Evolutionary conservation across 2,797 vertebrate species (phyloP), one percentile per base, ranked within the genome.

Genomic region (Takifugu ocellatus): DNA sequence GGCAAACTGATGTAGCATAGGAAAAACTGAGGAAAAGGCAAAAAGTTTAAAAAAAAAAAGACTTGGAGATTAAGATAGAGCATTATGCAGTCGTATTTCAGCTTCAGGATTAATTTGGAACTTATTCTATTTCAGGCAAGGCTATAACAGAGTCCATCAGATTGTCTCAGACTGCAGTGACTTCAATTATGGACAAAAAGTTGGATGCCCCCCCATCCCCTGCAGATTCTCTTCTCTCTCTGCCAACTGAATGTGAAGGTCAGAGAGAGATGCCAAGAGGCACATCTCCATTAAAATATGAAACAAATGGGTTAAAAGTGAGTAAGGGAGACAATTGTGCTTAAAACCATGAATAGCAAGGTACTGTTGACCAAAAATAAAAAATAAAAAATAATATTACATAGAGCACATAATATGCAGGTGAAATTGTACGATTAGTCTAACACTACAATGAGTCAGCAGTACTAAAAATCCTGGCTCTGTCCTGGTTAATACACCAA

Each of bases 391-490:
- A 2, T 1, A 39, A 39, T 11, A 12, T 39, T 12, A 39, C 36
- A 14, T 14, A 29, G 27, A 29, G 27, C 27, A 39, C 36, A 39
- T 12, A 10, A 33, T 10, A 9, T 33, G 36, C 36, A 39, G 21
- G 21, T 21, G 21, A 21, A 21, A 21, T 21, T 21, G 52, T 47
- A 27, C 54, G 66, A 56, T 39, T 59, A 72, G 67, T 75, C 62
- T 26, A 12, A 17, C 51, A 25, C 27, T 21, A 59, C 47, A 47
- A 59, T 82, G 83, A 84, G 58, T 84, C 81, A 74, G 81, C 74
- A 2, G 27, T 52, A 25, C 6, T 47, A 49, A 56, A 50, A n/a
- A 33, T 3, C 39, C 24, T 15, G 39, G 15, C 36, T 55, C 44
- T 54, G 54, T 44, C 51, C 60, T 63, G 26, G 54, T 39, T 63